Conservation (phyloP, 2,113 vertebrate genomes). For the Scomber japonicus region DNA sequence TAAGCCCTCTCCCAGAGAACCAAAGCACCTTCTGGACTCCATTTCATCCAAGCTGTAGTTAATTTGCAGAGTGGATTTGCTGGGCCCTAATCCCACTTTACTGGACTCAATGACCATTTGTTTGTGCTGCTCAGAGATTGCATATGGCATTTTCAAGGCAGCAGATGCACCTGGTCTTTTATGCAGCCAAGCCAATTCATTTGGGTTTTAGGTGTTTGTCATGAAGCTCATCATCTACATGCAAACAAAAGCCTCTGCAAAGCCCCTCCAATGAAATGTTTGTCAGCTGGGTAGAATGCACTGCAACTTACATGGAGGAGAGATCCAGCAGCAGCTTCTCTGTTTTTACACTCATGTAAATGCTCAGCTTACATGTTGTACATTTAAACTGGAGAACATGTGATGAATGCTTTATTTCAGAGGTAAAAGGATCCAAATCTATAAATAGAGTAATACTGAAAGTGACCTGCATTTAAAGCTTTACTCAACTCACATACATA, state of each 20-base stretch:
- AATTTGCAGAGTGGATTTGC: constrained; percentile 69
- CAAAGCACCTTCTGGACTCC: constrained; percentile 62
- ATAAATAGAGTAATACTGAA: too few relatives aligned
- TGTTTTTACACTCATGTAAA: background rate
- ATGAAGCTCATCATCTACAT: constrained; percentile 18
- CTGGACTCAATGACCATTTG: constrained; percentile 46
- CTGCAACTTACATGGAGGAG: background rate
- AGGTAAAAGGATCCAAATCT: background rate
- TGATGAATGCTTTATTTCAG: background rate
- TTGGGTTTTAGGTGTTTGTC: constrained; percentile 34
- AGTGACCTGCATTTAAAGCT: too few relatives aligned
- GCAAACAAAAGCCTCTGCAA: constrained; percentile 38
- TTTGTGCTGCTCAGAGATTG: constrained; percentile 50
- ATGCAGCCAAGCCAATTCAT: constrained; percentile 45
- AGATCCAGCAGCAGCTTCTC: background rate
- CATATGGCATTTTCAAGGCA: constrained; percentile 58
- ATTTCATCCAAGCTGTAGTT: constrained; percentile 55
- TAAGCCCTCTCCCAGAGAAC: constrained; percentile 37
- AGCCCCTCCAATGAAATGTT: constrained; percentile 3
- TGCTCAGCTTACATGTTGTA: background rate
- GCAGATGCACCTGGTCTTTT: constrained; percentile 63
- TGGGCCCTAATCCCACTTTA: constrained; percentile 65
- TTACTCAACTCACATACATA: too few relatives aligned
- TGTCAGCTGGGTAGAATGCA: background rate
- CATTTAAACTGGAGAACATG: background rate